phyloP scores from a whole-genome alignment of 2,888 invertebrate species.

The Limnephilus lunatus region DNA sequence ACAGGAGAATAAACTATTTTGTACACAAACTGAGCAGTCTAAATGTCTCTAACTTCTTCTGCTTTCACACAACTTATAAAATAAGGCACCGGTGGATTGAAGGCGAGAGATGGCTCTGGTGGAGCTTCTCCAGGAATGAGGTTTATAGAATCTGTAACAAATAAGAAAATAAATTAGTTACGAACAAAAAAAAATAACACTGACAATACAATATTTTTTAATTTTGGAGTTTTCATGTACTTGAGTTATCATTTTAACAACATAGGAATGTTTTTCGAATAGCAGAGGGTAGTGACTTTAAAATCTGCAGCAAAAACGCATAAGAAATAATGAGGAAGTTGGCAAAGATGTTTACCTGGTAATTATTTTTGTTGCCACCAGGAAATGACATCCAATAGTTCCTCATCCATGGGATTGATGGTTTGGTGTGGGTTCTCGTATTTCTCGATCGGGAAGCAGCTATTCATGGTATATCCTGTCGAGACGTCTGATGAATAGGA shows the following conservation, averaged over 20 bases:
- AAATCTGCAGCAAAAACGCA: not conserved
- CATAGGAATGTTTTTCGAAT: not conserved
- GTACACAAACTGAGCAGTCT: constrained; percentile 63
- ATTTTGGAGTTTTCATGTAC: not conserved
- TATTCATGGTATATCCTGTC: constrained; percentile 73
- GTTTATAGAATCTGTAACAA: constrained; percentile 52
- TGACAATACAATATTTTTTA: not conserved
- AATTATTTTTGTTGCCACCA: constrained; percentile 87
- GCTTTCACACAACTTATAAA: constrained; percentile 38
- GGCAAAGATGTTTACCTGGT: constrained; percentile 58
- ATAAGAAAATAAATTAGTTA: constrained; percentile 49
- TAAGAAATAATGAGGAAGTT: not conserved
- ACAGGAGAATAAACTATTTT: constrained; percentile 65
- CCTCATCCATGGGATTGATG: constrained; percentile 86
- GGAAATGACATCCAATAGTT: constrained; percentile 89
- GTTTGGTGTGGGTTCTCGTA: constrained; percentile 69
- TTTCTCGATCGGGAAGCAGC: constrained; percentile 77
- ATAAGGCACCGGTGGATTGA: constrained; percentile 57
- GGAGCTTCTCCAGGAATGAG: constrained; percentile 8
- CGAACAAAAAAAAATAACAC: not conserved
- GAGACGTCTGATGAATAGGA: constrained; percentile 81
- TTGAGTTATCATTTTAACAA: not conserved
- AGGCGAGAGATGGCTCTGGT: not conserved
- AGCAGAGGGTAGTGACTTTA: not conserved
- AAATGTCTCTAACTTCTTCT: constrained; percentile 39